Evolutionary conservation across 2,888 invertebrate species (phyloP).

Genomic region (Sclerodermus sp.): DNA sequence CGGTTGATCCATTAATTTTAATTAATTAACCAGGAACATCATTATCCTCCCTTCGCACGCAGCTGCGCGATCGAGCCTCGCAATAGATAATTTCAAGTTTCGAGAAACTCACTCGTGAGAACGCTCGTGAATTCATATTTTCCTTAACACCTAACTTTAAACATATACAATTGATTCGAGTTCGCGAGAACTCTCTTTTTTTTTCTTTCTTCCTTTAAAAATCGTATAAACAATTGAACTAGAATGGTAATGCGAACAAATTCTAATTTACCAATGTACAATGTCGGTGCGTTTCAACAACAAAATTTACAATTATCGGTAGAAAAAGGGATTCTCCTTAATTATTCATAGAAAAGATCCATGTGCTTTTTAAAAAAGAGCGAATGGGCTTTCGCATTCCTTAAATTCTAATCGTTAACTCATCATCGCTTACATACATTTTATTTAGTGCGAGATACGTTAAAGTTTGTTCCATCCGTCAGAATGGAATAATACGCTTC

Average conservation of each 20-base stretch:
- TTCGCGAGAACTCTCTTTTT: too few relatives aligned
- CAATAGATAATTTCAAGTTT: too few relatives aligned
- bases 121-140: not conserved
- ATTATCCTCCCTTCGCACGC: too few relatives aligned
- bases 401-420: slow-evolving; percentile 11
- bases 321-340: slow-evolving; percentile 20
- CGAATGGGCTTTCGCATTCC: slow-evolving; percentile 20
- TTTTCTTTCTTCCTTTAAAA: too few relatives aligned
- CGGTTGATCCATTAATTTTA: too few relatives aligned
- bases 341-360: slow-evolving; percentile 32
- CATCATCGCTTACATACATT: slow-evolving; percentile 20
- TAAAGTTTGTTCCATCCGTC: slow-evolving; percentile 6
- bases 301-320: slow-evolving; percentile 35
- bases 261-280: not conserved
- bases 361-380: slow-evolving; percentile 23
- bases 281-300: slow-evolving; percentile 21
- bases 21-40: too few relatives aligned
- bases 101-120: too few relatives aligned
- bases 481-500: not conserved
- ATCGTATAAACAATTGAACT: too few relatives aligned
- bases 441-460: slow-evolving; percentile 37
- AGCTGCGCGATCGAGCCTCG: too few relatives aligned
- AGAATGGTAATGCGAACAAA: too few relatives aligned
- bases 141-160: slow-evolving; percentile 10
- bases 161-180: slow-evolving; percentile 14